Base-by-base conservation (phyloP, 2,888 invertebrate genomes). In the Antheraea yamamai region DNA sequence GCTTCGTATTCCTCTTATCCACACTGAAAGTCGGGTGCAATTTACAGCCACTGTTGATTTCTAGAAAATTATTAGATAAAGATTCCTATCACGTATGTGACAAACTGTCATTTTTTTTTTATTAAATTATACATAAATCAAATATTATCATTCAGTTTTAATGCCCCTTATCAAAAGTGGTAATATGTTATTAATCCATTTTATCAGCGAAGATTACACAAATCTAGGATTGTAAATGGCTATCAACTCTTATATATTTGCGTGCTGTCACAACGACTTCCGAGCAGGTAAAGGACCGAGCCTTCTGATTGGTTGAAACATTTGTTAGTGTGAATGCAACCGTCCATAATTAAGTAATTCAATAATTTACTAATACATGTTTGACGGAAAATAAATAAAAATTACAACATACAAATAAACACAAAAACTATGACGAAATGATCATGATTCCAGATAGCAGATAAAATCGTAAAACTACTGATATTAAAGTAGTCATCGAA, bases 71-170 rank as follows among this genome's bases (percentile, higher is more conserved):
- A 61, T 23, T 61, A 61, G n/a, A 61, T 7, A 66, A 66, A 26
- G 16, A 30, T 26, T 66, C 64, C 4, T 66, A 6, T 61, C 2
- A 55, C 26, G 12, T 39, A 10, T 70, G n/a, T 39, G 20, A 61
- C 18, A 16, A 58, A n/a, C 10, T 35, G 52, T 35, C 16, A 66
- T 52, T 66, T 73, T 35, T 73, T 35, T 76, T 74, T 61, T 30
- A 47, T 74, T 77, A 82, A 84, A 81, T 81, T 84, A 87, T 84
- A 84, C 89, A 91, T 94, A 94, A 95, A 94, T 94, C 95, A 94
- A 93, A 92, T 92, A 88, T 92, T 93, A 95, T 94, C 92, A 93
- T 90, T 94, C 90, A 74, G 75, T 82, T 87, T 86, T 91, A 91
- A 93, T 92, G 77, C 87, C 79, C 78, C 85, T 90, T 92, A 93